These are phyloP conservation scores for Aleiodes alternator DNA, from an alignment of 2,888 invertebrate genomes.

Conservation along the genomic window DNA sequence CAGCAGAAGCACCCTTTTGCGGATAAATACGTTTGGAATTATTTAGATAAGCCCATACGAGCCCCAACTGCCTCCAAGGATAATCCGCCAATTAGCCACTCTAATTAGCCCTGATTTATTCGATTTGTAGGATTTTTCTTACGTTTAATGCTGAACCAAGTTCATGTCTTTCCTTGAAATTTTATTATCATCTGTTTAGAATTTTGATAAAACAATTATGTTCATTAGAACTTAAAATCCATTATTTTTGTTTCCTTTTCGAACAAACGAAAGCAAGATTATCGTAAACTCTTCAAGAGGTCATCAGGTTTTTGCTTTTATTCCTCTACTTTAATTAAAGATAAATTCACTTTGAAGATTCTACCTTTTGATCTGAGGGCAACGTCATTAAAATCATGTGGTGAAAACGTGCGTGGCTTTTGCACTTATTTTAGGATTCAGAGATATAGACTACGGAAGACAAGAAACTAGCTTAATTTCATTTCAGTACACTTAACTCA, in stretches of 20 bases:
- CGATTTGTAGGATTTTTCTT: conserved; percentile 40
- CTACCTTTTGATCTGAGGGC: background rate
- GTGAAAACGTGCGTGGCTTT: background rate
- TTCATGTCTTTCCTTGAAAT: background rate
- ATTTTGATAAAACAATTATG: no score
- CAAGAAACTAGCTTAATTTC: background rate
- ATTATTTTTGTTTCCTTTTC: background rate
- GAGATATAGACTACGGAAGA: background rate
- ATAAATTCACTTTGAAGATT: background rate
- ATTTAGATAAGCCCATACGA: conserved; percentile 48
- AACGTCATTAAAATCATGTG: conserved; percentile 9
- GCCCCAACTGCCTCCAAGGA: conserved; percentile 45
- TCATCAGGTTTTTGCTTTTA: background rate
- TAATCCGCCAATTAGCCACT: conserved; percentile 54
- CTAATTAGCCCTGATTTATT: conserved; percentile 56
- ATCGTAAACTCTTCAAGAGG: conserved; percentile 20
- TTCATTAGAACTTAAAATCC: no score
- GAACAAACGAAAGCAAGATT: background rate
- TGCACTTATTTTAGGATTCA: conserved; percentile 15
- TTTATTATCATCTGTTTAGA: no score
- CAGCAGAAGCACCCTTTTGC: conserved; percentile 36
- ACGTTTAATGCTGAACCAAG: conserved; percentile 23
- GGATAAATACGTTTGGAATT: conserved; percentile 27
- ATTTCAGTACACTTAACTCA: conserved; percentile 7
- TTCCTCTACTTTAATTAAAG: background rate